These are phyloP conservation scores for Micronisus gabar DNA, from an alignment of 2,113 vertebrate genomes.

Conservation along the genomic window DNA sequence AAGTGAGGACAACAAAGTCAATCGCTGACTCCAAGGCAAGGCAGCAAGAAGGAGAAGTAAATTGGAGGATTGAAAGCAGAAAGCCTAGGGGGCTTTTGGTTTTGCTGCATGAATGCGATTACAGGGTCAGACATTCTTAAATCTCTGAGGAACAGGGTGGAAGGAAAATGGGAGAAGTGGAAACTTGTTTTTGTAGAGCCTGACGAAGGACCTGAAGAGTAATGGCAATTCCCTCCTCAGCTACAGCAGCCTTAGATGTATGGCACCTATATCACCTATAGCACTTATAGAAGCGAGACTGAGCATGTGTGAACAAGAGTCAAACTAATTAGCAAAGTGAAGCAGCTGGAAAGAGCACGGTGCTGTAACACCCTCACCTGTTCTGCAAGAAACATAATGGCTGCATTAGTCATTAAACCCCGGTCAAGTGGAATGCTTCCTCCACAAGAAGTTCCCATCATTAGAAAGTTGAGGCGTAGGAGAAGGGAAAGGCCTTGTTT, in stretches of 20 bases:
- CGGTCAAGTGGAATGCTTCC: neutral
- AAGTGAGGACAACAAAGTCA: neutral
- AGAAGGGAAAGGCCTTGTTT: neutral
- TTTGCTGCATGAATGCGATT: neutral
- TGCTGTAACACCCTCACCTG: neutral
- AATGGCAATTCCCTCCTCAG: neutral
- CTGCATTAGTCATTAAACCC: fast-evolving
- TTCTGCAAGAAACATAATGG: neutral
- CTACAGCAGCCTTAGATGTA: neutral
- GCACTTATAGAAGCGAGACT: neutral
- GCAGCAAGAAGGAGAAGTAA: neutral
- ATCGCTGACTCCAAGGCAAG: neutral
- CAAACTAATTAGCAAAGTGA: neutral
- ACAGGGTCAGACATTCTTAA: neutral
- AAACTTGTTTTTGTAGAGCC: neutral
- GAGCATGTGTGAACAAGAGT: neutral
- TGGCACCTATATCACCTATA: neutral
- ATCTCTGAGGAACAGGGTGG: neutral
- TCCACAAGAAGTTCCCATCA: neutral
- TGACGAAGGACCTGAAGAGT: neutral
- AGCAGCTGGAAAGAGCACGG: fast-evolving
- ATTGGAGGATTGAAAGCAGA: neutral
- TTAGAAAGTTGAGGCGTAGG: neutral
- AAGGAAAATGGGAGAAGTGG: neutral
- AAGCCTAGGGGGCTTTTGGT: neutral